Evolutionary conservation across 2,113 vertebrate genomes (phyloP).

Genomic region (zebrafish (Danio rerio)): GRCz12tu NC_133185.1:41423501-41424000

Average conservation of each 20-base stretch:
- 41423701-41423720: background rate
- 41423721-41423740: background rate
- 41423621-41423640: constrained; percentile 51
- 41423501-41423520: too few species aligned
- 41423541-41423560: background rate
- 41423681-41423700: constrained; percentile 13
- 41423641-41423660: constrained; percentile 12
- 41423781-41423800: background rate
- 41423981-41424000: constrained; percentile 28
- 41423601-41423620: constrained; percentile 17
- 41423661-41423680: constrained; percentile 38
- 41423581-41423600: background rate
- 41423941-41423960: constrained; percentile 26
- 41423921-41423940: constrained; percentile 1
- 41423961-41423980: constrained; percentile 49
- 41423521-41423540: too few species aligned
- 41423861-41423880: background rate
- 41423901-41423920: constrained; percentile 5
- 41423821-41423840: background rate
- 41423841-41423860: constrained; percentile 43
- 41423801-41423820: background rate
- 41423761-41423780: background rate
- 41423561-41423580: background rate
- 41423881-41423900: constrained; percentile 25
- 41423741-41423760: background rate